Conservation (phyloP, 2,888 invertebrate genomes). For the Philereme vetulata region DNA sequence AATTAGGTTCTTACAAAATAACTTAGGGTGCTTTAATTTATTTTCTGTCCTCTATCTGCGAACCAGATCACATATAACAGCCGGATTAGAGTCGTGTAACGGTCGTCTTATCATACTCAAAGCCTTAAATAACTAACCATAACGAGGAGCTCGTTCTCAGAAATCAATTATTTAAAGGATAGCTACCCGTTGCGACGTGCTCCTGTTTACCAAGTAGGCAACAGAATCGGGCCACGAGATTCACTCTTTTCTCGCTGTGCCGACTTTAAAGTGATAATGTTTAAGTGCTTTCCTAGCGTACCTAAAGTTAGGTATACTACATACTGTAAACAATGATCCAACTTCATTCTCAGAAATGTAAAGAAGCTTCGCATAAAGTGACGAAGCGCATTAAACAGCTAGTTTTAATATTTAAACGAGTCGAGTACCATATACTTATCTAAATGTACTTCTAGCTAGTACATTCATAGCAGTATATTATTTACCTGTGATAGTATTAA, state of each 20-base stretch:
- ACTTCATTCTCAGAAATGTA: no score
- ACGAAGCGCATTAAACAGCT: no score
- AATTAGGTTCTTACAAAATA: no score
- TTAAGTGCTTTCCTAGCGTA: no score
- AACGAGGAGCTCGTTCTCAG: conserved; percentile 32
- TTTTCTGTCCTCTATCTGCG: neutral
- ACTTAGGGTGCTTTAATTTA: neutral
- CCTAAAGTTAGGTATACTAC: no score
- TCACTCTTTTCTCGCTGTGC: conserved; percentile 17
- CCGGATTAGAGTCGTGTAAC: conserved; percentile 14
- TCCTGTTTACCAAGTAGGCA: conserved; percentile 32
- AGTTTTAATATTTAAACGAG: no score
- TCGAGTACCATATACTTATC: no score
- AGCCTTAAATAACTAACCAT: conserved; percentile 28
- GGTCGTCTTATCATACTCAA: conserved; percentile 29
- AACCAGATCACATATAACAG: conserved; percentile 12
- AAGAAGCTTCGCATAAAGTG: no score
- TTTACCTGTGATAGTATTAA: no score
- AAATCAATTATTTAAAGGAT: conserved; percentile 40
- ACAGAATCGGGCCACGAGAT: conserved; percentile 29
- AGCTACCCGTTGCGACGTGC: conserved; percentile 29
- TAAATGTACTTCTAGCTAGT: no score
- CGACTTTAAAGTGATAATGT: neutral
- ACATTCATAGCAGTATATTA: no score
- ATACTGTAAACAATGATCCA: no score